These are phyloP conservation scores for Dolichomitus sp. DNA, from an alignment of 2,888 invertebrate genomes.

Conservation along the genomic window DNA sequence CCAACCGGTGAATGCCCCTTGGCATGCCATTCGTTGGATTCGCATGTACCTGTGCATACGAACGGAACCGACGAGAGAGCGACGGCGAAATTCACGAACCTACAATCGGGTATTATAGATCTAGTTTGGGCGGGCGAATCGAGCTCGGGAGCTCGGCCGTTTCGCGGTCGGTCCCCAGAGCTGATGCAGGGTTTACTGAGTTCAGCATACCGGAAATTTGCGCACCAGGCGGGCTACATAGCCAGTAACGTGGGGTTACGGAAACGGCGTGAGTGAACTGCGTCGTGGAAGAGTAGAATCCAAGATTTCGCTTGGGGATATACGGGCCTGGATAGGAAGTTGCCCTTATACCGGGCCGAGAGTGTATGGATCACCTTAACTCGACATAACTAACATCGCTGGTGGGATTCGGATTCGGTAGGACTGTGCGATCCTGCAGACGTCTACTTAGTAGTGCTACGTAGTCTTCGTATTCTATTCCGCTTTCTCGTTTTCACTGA, in stretches of 20 bases:
- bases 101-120: slow-evolving; percentile 58
- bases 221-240: slow-evolving; percentile 41
- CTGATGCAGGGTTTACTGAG: slow-evolving; percentile 65
- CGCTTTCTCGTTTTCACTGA: slow-evolving; percentile 46
- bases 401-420: slow-evolving; percentile 32
- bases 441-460: slow-evolving; percentile 54
- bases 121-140: slow-evolving; percentile 23
- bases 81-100: slow-evolving; percentile 51
- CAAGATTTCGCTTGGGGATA: slow-evolving; percentile 56
- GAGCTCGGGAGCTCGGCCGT: slow-evolving; percentile 24
- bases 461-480: slow-evolving; percentile 35
- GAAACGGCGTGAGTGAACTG: slow-evolving; percentile 40
- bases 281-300: slow-evolving; percentile 61
- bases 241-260: slow-evolving; percentile 16
- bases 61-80: slow-evolving; percentile 24
- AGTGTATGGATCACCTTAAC: slow-evolving; percentile 63
- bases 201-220: slow-evolving; percentile 70
- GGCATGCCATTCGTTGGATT: slow-evolving; percentile 51
- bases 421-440: slow-evolving; percentile 49
- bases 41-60: slow-evolving; percentile 31
- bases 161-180: slow-evolving; percentile 58
- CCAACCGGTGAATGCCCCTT: neutral
- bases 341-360: slow-evolving; percentile 63
- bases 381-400: slow-evolving; percentile 75
- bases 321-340: slow-evolving; percentile 25